Evolutionary conservation across 2,113 vertebrate species (phyloP).

Genomic region (Hymenochirus boettgeri): DNA sequence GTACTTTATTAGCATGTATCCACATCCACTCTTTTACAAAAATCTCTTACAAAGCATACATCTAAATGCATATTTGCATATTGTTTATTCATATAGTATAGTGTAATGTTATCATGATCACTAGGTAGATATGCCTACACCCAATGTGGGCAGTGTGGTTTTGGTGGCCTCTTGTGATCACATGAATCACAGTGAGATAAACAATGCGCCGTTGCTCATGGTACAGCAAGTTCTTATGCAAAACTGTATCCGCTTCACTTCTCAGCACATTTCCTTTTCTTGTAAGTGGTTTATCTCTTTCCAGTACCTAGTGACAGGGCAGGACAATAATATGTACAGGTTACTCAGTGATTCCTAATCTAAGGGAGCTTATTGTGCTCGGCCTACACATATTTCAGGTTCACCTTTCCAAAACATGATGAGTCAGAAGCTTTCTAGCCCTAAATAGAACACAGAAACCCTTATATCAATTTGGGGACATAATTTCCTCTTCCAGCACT

Average conservation of each 20-base stretch:
- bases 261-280: slow-evolving; percentile 52
- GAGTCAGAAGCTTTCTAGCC: slow-evolving; percentile 5
- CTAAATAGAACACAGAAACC: slow-evolving; percentile 24
- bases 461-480: slow-evolving; percentile 6
- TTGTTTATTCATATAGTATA: too few relatives aligned
- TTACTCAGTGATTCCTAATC: slow-evolving; percentile 49
- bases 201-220: slow-evolving; percentile 44
- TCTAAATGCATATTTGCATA: too few relatives aligned
- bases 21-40: too few relatives aligned
- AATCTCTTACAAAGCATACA: too few relatives aligned
- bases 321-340: slow-evolving; percentile 46
- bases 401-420: slow-evolving; percentile 33
- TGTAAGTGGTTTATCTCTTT: slow-evolving; percentile 48
- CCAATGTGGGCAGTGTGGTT: slow-evolving; percentile 13
- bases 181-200: slow-evolving; percentile 54
- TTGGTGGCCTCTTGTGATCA: slow-evolving; percentile 48
- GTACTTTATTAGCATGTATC: too few relatives aligned
- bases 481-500: slow-evolving; percentile 16
- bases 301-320: slow-evolving; percentile 37
- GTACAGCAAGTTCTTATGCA: slow-evolving; percentile 43
- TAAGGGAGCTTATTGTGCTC: not conserved
- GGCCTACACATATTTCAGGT: slow-evolving; percentile 21
- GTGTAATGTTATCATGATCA: not conserved
- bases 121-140: not conserved
- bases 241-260: slow-evolving; percentile 52